A percentile compares a stretch with the other conserved stretches of the same genome.
Conservation (phyloP, 1,140 invertebrate genomes). For the Metaphire vulgaris region DNA sequence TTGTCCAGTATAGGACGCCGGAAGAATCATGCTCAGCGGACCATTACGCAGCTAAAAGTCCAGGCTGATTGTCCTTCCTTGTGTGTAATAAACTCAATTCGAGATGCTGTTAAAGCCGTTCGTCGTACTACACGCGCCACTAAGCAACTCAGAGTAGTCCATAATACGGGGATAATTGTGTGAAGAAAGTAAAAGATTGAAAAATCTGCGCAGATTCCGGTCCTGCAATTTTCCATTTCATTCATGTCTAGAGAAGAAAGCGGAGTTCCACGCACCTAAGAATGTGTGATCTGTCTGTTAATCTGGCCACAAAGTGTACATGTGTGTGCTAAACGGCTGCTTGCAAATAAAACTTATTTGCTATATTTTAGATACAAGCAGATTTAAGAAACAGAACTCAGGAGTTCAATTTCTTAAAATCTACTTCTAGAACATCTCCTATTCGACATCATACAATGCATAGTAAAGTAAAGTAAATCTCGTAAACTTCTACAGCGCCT, state of each 20-base stretch:
- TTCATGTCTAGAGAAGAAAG: no score
- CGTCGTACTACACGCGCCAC: not conserved
- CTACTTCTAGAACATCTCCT: no score
- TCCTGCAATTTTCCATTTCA: not conserved
- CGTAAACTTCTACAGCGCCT: no score
- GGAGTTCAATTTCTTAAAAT: no score
- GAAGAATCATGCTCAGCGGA: not conserved
- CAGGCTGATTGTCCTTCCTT: not conserved
- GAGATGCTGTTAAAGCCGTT: not conserved
- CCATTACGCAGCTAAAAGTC: not conserved
- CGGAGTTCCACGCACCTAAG: no score
- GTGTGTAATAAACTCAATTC: not conserved
- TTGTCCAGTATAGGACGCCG: not conserved
- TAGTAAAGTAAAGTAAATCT: no score
- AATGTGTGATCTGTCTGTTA: no score
- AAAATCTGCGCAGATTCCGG: not conserved
- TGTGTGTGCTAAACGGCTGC: not conserved
- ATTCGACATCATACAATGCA: no score
- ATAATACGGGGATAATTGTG: not conserved
- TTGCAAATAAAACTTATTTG: not conserved
- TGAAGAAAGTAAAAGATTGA: not conserved
- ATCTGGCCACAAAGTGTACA: no score
- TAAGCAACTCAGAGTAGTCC: not conserved
- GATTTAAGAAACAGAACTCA: no score
- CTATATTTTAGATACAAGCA: no score